These are phyloP conservation scores for Etia nguti DNA, from an alignment of 2,113 vertebrate genomes.

Conservation along the genomic window DNA sequence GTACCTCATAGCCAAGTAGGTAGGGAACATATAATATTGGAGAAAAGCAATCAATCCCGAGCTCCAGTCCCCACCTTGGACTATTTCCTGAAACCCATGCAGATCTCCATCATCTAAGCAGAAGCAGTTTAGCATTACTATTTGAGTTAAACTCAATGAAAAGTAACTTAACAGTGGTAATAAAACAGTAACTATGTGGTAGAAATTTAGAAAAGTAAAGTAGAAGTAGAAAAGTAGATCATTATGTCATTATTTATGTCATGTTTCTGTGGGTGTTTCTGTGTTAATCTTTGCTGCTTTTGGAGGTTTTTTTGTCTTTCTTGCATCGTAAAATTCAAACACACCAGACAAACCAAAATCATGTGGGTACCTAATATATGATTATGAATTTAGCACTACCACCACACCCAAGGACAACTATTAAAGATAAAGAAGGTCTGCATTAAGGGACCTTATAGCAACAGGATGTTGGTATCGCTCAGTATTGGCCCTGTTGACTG, in stretches of 20 bases:
- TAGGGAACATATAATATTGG: too few relatives aligned
- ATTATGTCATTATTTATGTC: not conserved
- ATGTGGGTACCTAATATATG: not conserved
- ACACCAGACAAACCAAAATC: not conserved
- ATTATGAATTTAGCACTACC: not conserved
- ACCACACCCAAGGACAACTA: not conserved
- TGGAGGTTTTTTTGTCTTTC: accelerated
- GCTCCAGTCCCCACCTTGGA: too few relatives aligned
- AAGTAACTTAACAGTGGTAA: not conserved
- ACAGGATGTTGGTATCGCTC: not conserved
- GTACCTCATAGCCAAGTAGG: too few relatives aligned
- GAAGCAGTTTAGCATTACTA: not conserved
- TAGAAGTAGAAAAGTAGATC: not conserved
- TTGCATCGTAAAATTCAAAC: not conserved
- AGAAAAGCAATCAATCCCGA: too few relatives aligned
- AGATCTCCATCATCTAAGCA: not conserved
- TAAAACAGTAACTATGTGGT: not conserved
- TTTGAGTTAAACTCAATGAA: not conserved
- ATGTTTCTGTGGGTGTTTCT: not conserved
- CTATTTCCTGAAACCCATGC: too few relatives aligned
- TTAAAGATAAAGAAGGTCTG: not conserved
- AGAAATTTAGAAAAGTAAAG: not conserved
- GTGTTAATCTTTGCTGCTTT: not conserved
- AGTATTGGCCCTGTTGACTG: not conserved
- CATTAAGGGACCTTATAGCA: not conserved